These are phyloP conservation scores for Mormyrops boulengeri DNA, from an alignment of 2,797 vertebrate genomes.

Conservation along the genomic window DNA sequence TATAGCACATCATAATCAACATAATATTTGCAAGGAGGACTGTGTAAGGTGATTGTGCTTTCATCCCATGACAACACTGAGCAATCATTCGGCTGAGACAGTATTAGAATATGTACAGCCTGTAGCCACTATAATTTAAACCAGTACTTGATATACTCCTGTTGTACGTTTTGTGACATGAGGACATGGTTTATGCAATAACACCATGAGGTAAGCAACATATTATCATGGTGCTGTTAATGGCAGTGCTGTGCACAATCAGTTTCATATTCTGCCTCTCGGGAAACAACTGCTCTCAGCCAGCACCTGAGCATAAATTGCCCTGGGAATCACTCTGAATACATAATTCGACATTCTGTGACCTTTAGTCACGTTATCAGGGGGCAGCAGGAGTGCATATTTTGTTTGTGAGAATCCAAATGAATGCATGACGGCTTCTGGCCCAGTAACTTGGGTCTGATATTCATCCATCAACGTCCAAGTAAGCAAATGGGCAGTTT, in stretches of 20 bases:
- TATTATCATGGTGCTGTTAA: not conserved
- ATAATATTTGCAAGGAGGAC: not conserved
- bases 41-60: not conserved
- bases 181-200: not conserved
- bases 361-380: constrained; percentile 18
- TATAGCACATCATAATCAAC: not conserved
- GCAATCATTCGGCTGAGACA: not conserved
- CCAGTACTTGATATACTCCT: not conserved
- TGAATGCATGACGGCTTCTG: not conserved
- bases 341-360: constrained; percentile 15
- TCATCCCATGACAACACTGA: not conserved
- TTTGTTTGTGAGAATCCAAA: not conserved
- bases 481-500: not conserved
- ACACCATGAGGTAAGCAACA: not conserved
- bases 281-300: not conserved
- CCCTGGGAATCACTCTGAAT: constrained; percentile 9
- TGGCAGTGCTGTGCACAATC: not conserved
- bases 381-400: not conserved
- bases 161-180: not conserved
- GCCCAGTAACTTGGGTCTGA: not conserved
- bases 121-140: not conserved
- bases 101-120: not conserved
- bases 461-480: constrained; percentile 8
- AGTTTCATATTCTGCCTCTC: not conserved
- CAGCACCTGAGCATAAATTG: constrained; percentile 16